Conservation (phyloP, 2,888 invertebrate species). For the Drosophila subquinaria region DNA sequence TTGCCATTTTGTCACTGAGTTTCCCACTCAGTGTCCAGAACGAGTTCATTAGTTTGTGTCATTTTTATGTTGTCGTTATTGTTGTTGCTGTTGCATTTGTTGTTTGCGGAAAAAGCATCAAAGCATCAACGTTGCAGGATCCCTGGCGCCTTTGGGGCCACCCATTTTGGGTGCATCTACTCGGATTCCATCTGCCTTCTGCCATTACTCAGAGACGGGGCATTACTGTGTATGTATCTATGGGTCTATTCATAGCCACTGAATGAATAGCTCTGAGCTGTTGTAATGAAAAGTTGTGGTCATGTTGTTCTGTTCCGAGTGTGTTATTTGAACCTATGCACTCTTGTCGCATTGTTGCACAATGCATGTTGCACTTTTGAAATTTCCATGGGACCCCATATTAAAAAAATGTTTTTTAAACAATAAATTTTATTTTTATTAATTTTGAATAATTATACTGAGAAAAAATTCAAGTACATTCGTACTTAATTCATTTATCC, state of each 20-base stretch:
- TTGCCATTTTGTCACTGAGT: constrained; percentile 47
- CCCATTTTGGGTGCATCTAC: constrained; percentile 1
- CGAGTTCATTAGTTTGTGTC: constrained; percentile 74
- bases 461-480: too few relatives aligned
- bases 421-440: background rate
- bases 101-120: constrained; percentile 30
- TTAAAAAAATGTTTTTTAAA: constrained; percentile 3
- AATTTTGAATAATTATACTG: background rate
- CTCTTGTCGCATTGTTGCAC: constrained; percentile 39
- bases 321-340: constrained; percentile 44
- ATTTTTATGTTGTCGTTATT: constrained; percentile 24
- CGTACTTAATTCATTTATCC: too few relatives aligned
- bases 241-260: constrained; percentile 30
- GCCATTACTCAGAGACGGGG: constrained; percentile 32
- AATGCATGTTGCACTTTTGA: constrained; percentile 43
- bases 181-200: constrained; percentile 26
- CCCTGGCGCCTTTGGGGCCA: constrained; percentile 11
- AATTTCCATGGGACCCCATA: constrained; percentile 25
- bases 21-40: constrained; percentile 40
- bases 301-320: constrained; percentile 33
- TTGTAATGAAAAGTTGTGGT: constrained; percentile 70
- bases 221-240: constrained; percentile 1
- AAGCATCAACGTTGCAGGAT: constrained; percentile 6
- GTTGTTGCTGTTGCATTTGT: constrained; percentile 20
- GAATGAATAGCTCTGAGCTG: constrained; percentile 50